phyloP scores from a whole-genome alignment of 2,888 invertebrate genomes.

The Zeuzera pyrina region DNA sequence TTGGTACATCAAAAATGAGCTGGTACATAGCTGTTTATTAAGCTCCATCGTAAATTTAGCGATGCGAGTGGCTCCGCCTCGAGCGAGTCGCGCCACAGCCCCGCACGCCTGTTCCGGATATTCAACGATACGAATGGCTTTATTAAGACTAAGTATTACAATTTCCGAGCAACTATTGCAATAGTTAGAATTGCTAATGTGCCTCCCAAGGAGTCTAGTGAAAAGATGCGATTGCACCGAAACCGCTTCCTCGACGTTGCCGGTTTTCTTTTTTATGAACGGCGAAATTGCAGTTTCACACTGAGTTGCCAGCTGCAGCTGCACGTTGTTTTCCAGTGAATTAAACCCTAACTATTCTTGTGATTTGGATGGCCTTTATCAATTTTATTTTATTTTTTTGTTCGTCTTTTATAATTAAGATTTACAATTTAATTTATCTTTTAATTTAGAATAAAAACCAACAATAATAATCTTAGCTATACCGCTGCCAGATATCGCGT shows the following conservation, averaged over 20 bases:
- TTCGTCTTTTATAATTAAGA: not conserved
- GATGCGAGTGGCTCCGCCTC: constrained; percentile 33
- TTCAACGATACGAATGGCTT: constrained; percentile 62
- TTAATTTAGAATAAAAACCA: constrained; percentile 22
- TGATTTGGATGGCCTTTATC: constrained; percentile 14
- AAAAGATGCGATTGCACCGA: constrained; percentile 59
- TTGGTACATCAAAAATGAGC: no score
- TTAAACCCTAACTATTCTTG: constrained; percentile 10
- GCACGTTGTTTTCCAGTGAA: constrained; percentile 5
- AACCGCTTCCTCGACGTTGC: constrained; percentile 22
- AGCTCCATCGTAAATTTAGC: constrained; percentile 44
- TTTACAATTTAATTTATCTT: not conserved
- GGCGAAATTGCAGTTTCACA: constrained; percentile 57
- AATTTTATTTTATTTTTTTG: constrained; percentile 3
- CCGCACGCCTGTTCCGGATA: constrained; percentile 54
- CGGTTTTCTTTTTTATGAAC: constrained; percentile 50
- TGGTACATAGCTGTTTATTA: constrained; percentile 5
- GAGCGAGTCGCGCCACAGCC: constrained; percentile 32
- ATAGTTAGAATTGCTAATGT: constrained; percentile 62
- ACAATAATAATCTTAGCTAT: constrained; percentile 28
- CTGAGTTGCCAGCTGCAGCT: constrained; percentile 34
- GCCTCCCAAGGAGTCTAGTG: constrained; percentile 44
- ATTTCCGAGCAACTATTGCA: constrained; percentile 58
- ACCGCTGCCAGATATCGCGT: constrained; percentile 44
- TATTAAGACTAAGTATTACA: constrained; percentile 69